Conservation (phyloP, 2,113 vertebrate genomes). For the Psammodynastes pulverulentus region DNA sequence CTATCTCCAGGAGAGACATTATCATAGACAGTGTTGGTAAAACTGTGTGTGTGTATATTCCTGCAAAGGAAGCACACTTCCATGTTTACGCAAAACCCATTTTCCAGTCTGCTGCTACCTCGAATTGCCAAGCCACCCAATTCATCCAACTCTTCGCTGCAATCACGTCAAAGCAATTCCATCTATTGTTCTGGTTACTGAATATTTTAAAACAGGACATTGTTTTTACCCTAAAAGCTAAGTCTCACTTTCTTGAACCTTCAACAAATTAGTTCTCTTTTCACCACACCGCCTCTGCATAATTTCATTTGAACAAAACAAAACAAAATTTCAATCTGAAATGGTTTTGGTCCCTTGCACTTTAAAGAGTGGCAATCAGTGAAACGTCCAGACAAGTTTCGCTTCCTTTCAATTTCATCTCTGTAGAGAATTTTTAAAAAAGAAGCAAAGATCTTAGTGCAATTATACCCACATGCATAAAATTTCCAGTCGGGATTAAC, state of each 20-base stretch:
- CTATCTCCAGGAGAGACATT: not conserved
- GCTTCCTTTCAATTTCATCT: not conserved
- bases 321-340: not conserved
- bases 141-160: not conserved
- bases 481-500: not conserved
- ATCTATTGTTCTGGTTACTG: not conserved
- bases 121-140: not conserved
- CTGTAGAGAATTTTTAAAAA: not conserved
- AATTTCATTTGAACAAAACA: not conserved
- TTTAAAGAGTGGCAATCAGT: not conserved
- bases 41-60: not conserved
- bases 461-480: not conserved
- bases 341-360: not conserved
- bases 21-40: no score
- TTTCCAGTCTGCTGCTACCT: not conserved
- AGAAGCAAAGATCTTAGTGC: not conserved
- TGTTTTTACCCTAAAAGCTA: not conserved
- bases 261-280: not conserved
- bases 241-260: not conserved
- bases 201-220: not conserved
- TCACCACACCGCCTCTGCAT: not conserved
- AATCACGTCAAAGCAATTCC: not conserved
- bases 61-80: not conserved
- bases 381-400: not conserved
- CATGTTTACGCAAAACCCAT: not conserved